Conservation (phyloP, 2,113 vertebrate species). For the Dicrurus megarhynchus region DNA sequence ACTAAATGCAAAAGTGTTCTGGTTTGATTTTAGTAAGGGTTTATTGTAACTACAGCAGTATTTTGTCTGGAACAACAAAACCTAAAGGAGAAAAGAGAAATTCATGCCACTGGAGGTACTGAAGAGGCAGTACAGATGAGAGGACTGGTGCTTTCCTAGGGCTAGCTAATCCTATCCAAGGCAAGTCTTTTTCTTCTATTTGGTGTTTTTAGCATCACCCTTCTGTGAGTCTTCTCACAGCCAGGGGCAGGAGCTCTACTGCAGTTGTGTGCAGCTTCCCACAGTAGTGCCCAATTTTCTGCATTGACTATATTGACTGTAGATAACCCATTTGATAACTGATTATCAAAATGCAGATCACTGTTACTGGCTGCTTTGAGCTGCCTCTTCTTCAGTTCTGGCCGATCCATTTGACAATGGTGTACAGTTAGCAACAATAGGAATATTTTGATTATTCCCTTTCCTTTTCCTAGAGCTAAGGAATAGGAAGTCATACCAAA, state of each 20-base stretch:
- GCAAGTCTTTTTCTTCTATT: not conserved
- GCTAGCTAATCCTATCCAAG: not conserved
- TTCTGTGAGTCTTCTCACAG: not conserved
- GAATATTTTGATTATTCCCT: not conserved
- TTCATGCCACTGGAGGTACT: not conserved
- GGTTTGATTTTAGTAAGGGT: not conserved
- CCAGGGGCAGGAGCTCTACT: not conserved
- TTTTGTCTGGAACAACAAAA: not conserved
- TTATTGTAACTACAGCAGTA: not conserved
- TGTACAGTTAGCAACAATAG: not conserved
- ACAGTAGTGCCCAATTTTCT: not conserved
- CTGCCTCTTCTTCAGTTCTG: not conserved
- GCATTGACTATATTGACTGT: not conserved
- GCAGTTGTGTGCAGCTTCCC: not conserved
- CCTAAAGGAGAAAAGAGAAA: not conserved
- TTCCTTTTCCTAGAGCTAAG: not conserved
- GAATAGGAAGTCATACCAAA: not conserved
- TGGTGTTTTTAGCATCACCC: not conserved
- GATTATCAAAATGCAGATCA: not conserved
- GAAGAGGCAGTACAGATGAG: not conserved
- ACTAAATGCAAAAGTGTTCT: not conserved
- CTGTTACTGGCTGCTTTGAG: not conserved
- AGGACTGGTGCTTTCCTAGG: not conserved
- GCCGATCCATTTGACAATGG: not conserved
- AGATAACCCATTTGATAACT: not conserved